phyloP scores from a whole-genome alignment of 1,140 invertebrate genomes.

The Heterodera schachtii region DNA sequence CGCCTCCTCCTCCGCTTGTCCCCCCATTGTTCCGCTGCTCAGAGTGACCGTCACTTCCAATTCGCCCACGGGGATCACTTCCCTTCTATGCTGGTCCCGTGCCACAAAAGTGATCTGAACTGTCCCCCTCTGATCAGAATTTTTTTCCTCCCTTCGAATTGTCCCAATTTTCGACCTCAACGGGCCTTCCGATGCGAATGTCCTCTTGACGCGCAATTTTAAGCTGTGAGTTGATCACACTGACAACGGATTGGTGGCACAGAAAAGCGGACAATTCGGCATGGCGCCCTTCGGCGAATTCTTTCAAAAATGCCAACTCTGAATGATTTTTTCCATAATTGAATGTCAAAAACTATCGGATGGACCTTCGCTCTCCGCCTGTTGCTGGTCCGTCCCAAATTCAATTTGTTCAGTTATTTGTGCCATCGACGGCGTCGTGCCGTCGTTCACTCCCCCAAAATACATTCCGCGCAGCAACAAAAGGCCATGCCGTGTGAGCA shows the following conservation, averaged over 20 bases:
- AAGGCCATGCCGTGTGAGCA: constrained; percentile 71
- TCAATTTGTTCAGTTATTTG: constrained; percentile 70
- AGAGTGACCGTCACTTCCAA: not conserved
- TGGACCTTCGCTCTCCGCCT: not conserved
- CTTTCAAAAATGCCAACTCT: constrained; percentile 74
- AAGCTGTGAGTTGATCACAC: not conserved
- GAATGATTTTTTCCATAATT: not conserved
- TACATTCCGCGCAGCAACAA: constrained; percentile 86
- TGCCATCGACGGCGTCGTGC: constrained; percentile 67
- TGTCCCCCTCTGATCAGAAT: not conserved
- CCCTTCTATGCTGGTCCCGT: not conserved
- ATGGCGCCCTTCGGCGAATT: constrained; percentile 30
- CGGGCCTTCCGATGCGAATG: not conserved
- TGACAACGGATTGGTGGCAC: constrained; percentile 1
- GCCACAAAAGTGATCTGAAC: not conserved
- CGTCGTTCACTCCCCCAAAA: constrained; percentile 68
- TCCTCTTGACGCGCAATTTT: not conserved
- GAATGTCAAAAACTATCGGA: no score
- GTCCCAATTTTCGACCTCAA: not conserved
- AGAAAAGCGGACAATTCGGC: constrained; percentile 6
- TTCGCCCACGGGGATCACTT: not conserved
- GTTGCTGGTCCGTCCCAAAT: constrained; percentile 50
- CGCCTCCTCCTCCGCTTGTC: not conserved
- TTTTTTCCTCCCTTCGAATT: not conserved
- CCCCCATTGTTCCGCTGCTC: not conserved